These are phyloP conservation scores for Lutjanus erythropterus DNA, from an alignment of 2,113 vertebrate genomes.

Conservation along the genomic window DNA sequence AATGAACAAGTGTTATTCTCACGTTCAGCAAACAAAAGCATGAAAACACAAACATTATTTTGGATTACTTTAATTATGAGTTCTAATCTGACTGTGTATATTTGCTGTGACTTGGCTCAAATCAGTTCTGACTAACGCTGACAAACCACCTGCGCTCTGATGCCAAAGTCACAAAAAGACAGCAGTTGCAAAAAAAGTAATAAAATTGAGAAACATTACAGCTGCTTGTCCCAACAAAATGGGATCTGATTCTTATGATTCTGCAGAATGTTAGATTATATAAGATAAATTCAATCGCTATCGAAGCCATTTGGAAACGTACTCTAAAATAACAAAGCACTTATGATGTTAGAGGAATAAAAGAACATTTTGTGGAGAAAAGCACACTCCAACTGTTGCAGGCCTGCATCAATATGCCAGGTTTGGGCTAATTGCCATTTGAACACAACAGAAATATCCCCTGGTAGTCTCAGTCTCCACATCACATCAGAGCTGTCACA, in stretches of 20 bases:
- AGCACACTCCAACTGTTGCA: slow-evolving; percentile 3
- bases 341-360: not conserved
- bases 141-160: not conserved
- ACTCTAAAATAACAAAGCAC: not conserved
- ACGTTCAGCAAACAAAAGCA: not conserved
- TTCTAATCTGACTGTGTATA: not conserved
- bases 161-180: not conserved
- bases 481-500: slow-evolving; percentile 49
- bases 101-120: not conserved
- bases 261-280: not conserved
- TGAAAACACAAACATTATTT: not conserved
- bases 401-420: slow-evolving; percentile 21
- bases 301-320: not conserved
- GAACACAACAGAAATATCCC: slow-evolving; percentile 27
- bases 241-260: not conserved
- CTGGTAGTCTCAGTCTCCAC: slow-evolving; percentile 38
- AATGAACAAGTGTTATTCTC: not conserved
- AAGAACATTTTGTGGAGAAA: not conserved
- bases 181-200: not conserved
- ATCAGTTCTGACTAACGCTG: not conserved
- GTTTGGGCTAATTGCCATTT: slow-evolving; percentile 20
- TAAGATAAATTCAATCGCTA: not conserved
- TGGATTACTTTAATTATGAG: not conserved
- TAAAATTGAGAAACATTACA: not conserved
- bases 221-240: not conserved